Evolutionary conservation across 2,797 vertebrate species (phyloP), one percentile per base, ranked within the genome.

Genomic region (Aselliscus stoliczkanus): DNA sequence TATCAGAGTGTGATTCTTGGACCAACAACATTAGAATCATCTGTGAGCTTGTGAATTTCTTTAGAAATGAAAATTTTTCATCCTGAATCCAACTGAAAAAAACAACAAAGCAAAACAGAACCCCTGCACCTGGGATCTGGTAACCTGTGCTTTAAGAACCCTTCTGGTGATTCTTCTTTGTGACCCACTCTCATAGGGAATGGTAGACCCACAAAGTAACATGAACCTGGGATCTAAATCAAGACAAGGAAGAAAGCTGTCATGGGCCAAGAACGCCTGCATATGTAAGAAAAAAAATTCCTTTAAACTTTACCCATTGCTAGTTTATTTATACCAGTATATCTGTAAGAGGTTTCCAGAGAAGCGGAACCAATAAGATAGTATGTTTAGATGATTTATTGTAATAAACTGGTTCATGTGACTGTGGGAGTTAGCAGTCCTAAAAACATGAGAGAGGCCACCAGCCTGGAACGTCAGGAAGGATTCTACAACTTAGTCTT

Each of bases 51-150:
- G 11, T 18, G 13, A 67, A 29, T 13, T 39, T 73, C 13, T 34
- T 73, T 67, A 54, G 20, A 65, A 83, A 39, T 91, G 34, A 0
- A 39, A n/a, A 81, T 27, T 79, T 3, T 52, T 29, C 6, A 65
- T 23, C 15, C 6, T 1, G 17, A 62, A 21, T 10, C 10, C 3
- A 21, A 50, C 1, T 27, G 11, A 31, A 72, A 39, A 42, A 73
- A 10, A 29, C 75, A 18, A 29, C 37, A 14, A 27, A 44, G 47
- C 0, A 72, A 88, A 52, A n/a, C 21, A 77, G 64, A 29, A 13
- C 3, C 9, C 20, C 12, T 56, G 1, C n/a, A 1, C 0, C 5
- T 29, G 17, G 4, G 34, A 25, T 39, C 67, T 58, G 2, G 0
- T 25, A 47, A 64, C 1, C 21, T 31, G 39, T 21, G 17, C 29